Evolutionary conservation across 2,797 vertebrate genomes (phyloP).

Genomic region (Pseudomugil gertrudae): DNA sequence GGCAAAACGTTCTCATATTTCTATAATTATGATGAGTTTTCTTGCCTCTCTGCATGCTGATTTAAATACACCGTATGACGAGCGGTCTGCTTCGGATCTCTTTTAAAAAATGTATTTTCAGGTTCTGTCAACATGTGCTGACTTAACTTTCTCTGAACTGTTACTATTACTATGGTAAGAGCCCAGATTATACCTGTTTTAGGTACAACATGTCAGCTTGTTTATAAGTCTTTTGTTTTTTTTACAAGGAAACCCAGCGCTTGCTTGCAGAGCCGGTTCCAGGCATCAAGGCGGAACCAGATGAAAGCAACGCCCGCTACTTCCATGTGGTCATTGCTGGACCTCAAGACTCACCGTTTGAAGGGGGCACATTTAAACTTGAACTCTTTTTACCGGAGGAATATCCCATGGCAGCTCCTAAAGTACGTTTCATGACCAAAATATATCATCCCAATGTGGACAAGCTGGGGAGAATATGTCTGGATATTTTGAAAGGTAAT

Average conservation of each 20-base stretch:
- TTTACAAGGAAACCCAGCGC: constrained; percentile 91
- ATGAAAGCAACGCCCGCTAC: constrained; percentile 97
- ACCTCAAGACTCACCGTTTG: constrained; percentile 98
- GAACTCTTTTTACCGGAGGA: constrained; percentile 99
- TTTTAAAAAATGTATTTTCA: background rate
- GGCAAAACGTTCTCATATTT: too few species aligned
- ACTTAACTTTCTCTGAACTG: background rate
- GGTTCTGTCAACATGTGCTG: background rate
- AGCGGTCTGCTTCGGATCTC: background rate
- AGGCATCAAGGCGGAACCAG: constrained; percentile 96
- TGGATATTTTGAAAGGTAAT: constrained; percentile 99
- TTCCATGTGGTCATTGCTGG: constrained; percentile 99
- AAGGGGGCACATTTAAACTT: constrained; percentile 99
- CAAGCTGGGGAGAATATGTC: constrained; percentile 99
- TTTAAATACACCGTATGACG: background rate
- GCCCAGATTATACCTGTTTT: too few species aligned
- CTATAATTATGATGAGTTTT: background rate
- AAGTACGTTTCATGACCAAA: constrained; percentile 99
- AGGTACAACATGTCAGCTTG: background rate
- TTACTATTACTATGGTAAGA: too few species aligned
- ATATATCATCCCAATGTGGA: constrained; percentile 99
- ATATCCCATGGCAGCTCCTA: constrained; percentile 99
- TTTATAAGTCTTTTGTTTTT: background rate
- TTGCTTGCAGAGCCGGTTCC: constrained; percentile 97
- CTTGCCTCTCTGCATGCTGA: background rate